Conservation (phyloP, 1,140 invertebrate genomes). For the Melipona quadrifasciata region DNA sequence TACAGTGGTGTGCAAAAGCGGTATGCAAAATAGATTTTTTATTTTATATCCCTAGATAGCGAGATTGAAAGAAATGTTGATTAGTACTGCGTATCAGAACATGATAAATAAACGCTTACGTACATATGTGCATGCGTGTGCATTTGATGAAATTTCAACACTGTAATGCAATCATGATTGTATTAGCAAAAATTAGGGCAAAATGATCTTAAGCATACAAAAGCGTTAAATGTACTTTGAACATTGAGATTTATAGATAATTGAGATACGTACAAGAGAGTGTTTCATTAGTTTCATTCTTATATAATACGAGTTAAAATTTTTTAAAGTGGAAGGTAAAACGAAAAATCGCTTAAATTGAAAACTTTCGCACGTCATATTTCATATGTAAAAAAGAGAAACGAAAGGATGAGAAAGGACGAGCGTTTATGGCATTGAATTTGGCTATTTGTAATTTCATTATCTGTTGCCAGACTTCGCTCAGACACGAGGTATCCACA, state of each 20-base stretch:
- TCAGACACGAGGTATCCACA: slow-evolving; percentile 24
- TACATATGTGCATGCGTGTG: too few relatives aligned
- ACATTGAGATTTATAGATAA: too few relatives aligned
- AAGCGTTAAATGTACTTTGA: too few relatives aligned
- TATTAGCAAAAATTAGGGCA: too few relatives aligned
- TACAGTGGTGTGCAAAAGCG: not conserved
- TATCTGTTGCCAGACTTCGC: slow-evolving; percentile 13
- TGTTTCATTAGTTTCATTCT: not conserved
- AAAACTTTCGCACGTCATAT: not conserved
- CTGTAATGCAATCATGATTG: too few relatives aligned
- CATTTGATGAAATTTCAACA: too few relatives aligned
- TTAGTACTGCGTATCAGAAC: not conserved
- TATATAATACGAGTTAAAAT: not conserved
- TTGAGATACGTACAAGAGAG: too few relatives aligned
- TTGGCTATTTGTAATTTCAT: slow-evolving; percentile 29
- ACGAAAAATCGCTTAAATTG: not conserved
- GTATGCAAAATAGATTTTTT: not conserved
- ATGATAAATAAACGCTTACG: not conserved
- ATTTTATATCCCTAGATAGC: not conserved
- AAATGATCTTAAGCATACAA: too few relatives aligned
- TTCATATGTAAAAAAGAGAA: not conserved
- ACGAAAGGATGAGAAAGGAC: slow-evolving; percentile 28
- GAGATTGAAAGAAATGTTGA: not conserved
- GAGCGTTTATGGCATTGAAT: not conserved
- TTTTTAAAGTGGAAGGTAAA: not conserved